Base-by-base conservation (phyloP, 2,888 invertebrate genomes). In the Allolobophora icterica region DNA sequence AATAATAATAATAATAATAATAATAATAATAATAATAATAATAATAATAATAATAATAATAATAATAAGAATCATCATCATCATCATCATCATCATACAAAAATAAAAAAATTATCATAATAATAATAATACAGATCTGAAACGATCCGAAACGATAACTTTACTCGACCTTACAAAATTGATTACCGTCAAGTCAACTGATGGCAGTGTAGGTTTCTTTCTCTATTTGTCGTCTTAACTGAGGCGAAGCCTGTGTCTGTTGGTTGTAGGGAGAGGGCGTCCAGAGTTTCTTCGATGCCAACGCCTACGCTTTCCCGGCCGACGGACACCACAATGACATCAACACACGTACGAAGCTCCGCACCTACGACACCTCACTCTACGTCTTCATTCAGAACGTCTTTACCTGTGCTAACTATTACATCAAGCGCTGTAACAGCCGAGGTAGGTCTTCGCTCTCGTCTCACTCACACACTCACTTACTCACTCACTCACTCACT, bases 211-310 rank as follows among this genome's bases (percentile, higher is more conserved):
- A 17, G 11, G n/a, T n/a, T 30, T 13, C 8, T 71, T 2, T n/a
- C 17, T 71, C 71, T 71, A 71, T 30, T n/a, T n/a, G 30, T 71
- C 11, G 71, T n/a, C 11, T 71, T 30, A n/a, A n/a, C 11, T n/a
- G 13, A n/a, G 30, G 30, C n/a, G 17, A 11, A 8, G 71, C n/a
- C 1, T 4, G 6, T n/a, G 45, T 71, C 24, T 2, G 0, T 71
- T 24, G 21, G 38, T 15, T 33, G 0, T 91, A 94, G 94, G 94
- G 93, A 34, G 94, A 94, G 91, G 94, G 93, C 0, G 91, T 93
- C 17, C 94, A 94, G 92, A 93, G 93, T 91, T 94, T 92, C 92
- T 94, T 93, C 91, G 92, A 93, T 91, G 93, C 92, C 71, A 93
- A 94, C 92, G 92, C 92, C 15, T 93, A 93, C 92, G 90, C 92